phyloP scores from a whole-genome alignment of 2,888 invertebrate genomes.

The Terebella lapidaria region DNA sequence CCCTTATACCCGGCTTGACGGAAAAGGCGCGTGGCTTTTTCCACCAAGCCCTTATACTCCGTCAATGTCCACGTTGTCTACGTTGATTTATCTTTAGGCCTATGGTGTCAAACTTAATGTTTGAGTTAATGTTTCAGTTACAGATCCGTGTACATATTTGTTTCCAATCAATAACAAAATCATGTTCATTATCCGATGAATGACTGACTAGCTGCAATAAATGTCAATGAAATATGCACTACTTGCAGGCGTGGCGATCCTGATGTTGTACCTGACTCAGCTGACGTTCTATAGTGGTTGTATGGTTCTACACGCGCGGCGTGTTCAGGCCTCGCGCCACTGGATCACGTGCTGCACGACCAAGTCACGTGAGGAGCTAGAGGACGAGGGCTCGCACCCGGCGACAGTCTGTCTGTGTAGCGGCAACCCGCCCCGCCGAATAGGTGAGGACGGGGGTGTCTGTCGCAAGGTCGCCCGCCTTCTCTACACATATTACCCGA shows the following conservation, averaged over 20 bases:
- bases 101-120: too few relatives aligned
- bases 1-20: too few relatives aligned
- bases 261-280: conserved; percentile 41
- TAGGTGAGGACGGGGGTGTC: conserved; percentile 20
- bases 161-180: too few relatives aligned
- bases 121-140: too few relatives aligned
- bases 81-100: too few relatives aligned
- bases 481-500: conserved; percentile 16
- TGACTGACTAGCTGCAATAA: too few relatives aligned
- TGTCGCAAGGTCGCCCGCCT: conserved; percentile 12
- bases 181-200: too few relatives aligned
- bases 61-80: too few relatives aligned
- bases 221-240: too few relatives aligned
- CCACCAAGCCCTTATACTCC: too few relatives aligned
- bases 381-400: conserved; percentile 9
- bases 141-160: too few relatives aligned
- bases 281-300: conserved; percentile 39
- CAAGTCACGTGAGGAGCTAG: conserved; percentile 21
- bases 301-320: conserved; percentile 34
- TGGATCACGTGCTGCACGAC: conserved; percentile 25
- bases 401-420: conserved; percentile 11
- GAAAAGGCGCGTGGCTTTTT: too few relatives aligned
- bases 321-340: conserved; percentile 28
- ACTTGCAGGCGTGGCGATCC: conserved; percentile 35
- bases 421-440: conserved; percentile 13